Evolutionary conservation across 2,888 invertebrate species (phyloP).

Genomic region (Opisthograptis luteolata): DNA sequence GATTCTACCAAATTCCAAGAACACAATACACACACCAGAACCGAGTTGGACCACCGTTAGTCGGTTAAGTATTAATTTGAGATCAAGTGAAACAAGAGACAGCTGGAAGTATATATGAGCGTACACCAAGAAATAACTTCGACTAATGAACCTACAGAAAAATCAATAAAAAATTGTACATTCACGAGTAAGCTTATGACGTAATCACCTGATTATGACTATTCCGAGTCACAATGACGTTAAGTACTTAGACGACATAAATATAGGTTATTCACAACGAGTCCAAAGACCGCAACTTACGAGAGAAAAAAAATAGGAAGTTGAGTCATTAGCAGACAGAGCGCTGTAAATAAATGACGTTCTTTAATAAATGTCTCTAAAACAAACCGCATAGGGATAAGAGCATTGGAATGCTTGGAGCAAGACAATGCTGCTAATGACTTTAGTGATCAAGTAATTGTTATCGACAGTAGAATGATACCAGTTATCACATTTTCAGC

Average conservation of each 20-base stretch:
- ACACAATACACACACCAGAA: too few relatives aligned
- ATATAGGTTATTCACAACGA: slow-evolving; percentile 8
- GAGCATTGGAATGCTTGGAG: slow-evolving; percentile 17
- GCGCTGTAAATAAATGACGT: slow-evolving; percentile 17
- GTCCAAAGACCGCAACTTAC: slow-evolving; percentile 20
- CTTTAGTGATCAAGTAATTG: neutral
- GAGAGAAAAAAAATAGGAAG: too few relatives aligned
- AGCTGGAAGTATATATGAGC: too few relatives aligned
- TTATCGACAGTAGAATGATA: too few relatives aligned
- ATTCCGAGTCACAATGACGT: slow-evolving; percentile 10
- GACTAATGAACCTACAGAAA: too few relatives aligned
- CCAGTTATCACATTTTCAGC: too few relatives aligned
- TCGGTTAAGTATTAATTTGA: too few relatives aligned
- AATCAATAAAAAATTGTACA: too few relatives aligned
- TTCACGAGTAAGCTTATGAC: slow-evolving; percentile 10
- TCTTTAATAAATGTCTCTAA: slow-evolving; percentile 17
- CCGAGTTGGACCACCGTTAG: too few relatives aligned
- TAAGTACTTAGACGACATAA: slow-evolving; percentile 15
- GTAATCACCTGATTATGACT: slow-evolving; percentile 13
- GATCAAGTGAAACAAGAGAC: too few relatives aligned
- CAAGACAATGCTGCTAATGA: slow-evolving; percentile 10
- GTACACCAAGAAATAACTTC: too few relatives aligned
- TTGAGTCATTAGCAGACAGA: slow-evolving; percentile 27
- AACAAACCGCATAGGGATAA: slow-evolving; percentile 10
- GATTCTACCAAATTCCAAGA: neutral